Base-by-base conservation (phyloP, 2,888 invertebrate genomes). In the Polymixis flavicincta region DNA sequence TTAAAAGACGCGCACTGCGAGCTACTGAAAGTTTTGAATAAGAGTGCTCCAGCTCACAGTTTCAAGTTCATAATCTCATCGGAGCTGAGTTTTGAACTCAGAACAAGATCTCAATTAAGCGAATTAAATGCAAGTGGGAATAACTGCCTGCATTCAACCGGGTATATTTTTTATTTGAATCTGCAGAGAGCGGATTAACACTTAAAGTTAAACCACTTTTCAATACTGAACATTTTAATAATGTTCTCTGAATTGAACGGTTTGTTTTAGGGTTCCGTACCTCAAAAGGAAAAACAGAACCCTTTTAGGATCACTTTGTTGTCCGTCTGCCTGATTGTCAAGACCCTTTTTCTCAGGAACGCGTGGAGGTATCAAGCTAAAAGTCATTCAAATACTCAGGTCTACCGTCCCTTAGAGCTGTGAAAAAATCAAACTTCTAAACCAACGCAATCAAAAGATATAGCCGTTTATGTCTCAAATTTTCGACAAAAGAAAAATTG, bases 51-150 rank as follows among this genome's bases (percentile, higher is more conserved):
- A n/a, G 54, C 52, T 48, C 25, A 25, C 28, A 54, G 42, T 22
- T 69, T 48, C 28, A 59, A 69, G 81, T 71, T 80, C 59, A 80
- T 74, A 60, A 80, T 52, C 57, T 79, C 37, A 54, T 73, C 73
- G 32, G 50, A 55, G 66, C 66, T 59, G 1, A 5, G 37, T 64
- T 67, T 50, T 60, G 52, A 74, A 71, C 59, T 68, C 50, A 13
- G 55, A 32, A 25, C 22, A 28, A 67, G 67, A 84, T 74, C 67
- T 74, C 32, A 80, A 74, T 84, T 68, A 73, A 48, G 55, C 14
- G 37, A 83, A 73, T 78, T 61, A 67, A 70, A 48, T 69, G 73
- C 84, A 70, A 63, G 54, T 68, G 54, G 70, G 54, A 55, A 19
- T n/a, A n/a, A 54, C 60, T 42, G 54, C 52, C 52, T 28, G 60